These are phyloP conservation scores for Ephestia elutella DNA, from an alignment of 1,140 invertebrate species.

Conservation along the genomic window DNA sequence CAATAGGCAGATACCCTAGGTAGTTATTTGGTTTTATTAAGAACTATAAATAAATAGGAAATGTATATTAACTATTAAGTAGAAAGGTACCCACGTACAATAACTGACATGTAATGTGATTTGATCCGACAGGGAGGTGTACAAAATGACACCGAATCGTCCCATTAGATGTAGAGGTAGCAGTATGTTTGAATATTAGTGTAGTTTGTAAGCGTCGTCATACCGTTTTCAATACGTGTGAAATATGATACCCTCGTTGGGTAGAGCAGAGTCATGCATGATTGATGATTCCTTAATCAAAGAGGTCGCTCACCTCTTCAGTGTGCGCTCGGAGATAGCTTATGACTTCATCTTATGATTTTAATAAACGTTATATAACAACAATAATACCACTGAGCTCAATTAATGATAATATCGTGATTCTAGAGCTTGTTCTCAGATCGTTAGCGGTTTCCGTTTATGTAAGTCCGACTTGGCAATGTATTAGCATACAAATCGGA, in stretches of 20 bases:
- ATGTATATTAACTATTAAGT: neutral
- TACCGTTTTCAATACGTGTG: slow-evolving; percentile 44
- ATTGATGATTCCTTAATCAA: slow-evolving; percentile 72
- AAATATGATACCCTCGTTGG: slow-evolving; percentile 57
- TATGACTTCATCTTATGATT: slow-evolving; percentile 54
- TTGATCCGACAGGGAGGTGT: neutral
- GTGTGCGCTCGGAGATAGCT: slow-evolving; percentile 40
- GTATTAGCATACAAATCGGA: slow-evolving; percentile 35
- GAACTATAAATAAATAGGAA: too few relatives aligned
- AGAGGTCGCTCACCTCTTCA: slow-evolving; percentile 50
- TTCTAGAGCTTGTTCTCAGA: slow-evolving; percentile 13
- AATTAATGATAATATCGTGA: slow-evolving; percentile 19
- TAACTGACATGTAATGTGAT: neutral
- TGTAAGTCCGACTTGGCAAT: slow-evolving; percentile 20
- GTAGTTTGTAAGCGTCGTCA: slow-evolving; percentile 13
- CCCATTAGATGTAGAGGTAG: too few relatives aligned
- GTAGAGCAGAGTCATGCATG: slow-evolving; percentile 48
- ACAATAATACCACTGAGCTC: slow-evolving; percentile 16
- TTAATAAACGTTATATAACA: slow-evolving; percentile 47
- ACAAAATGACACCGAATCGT: slow-evolving; percentile 10
- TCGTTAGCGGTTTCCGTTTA: slow-evolving; percentile 21
- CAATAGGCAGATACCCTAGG: too few relatives aligned
- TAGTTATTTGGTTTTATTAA: too few relatives aligned
- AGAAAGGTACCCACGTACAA: slow-evolving; percentile 5
- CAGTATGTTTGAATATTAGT: neutral